These are phyloP conservation scores for Entomobrya multifasciata DNA, from an alignment of 2,888 invertebrate genomes.

Conservation along the genomic window DNA sequence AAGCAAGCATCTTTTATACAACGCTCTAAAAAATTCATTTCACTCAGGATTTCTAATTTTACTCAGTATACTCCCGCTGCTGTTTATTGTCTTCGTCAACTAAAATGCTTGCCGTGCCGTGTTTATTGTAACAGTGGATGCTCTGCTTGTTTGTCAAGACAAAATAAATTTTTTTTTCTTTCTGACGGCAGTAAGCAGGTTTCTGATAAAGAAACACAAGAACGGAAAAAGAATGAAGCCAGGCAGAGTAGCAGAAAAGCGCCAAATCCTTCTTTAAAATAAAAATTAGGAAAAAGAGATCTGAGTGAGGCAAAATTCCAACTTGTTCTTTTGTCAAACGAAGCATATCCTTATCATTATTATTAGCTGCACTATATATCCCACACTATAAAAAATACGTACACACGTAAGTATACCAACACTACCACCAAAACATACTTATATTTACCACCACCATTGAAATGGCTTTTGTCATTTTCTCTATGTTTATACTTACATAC, in stretches of 20 bases:
- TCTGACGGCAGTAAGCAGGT: background rate
- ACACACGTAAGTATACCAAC: background rate
- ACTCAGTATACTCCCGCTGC: no score
- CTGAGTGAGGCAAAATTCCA: constrained; percentile 29
- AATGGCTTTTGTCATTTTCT: constrained; percentile 32
- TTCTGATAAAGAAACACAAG: background rate
- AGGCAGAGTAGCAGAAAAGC: background rate
- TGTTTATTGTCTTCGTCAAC: no score
- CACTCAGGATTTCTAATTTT: no score
- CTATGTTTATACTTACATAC: background rate
- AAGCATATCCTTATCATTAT: constrained; percentile 57
- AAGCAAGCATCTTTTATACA: no score
- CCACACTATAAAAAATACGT: background rate
- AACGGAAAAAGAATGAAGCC: background rate
- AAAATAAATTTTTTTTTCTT: background rate
- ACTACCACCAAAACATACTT: background rate
- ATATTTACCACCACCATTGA: background rate
- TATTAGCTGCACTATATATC: constrained; percentile 34
- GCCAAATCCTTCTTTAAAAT: constrained; percentile 1
- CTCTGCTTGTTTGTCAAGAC: constrained; percentile 17
- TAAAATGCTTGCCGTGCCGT: no score
- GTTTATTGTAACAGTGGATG: no score
- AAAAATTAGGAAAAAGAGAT: constrained; percentile 42
- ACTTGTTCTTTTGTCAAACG: constrained; percentile 60
- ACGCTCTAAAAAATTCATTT: no score